Evolutionary conservation across 2,888 invertebrate genomes (phyloP), one percentile per base, ranked within the genome.

Genomic region (Nesidiocoris tenuis): DNA sequence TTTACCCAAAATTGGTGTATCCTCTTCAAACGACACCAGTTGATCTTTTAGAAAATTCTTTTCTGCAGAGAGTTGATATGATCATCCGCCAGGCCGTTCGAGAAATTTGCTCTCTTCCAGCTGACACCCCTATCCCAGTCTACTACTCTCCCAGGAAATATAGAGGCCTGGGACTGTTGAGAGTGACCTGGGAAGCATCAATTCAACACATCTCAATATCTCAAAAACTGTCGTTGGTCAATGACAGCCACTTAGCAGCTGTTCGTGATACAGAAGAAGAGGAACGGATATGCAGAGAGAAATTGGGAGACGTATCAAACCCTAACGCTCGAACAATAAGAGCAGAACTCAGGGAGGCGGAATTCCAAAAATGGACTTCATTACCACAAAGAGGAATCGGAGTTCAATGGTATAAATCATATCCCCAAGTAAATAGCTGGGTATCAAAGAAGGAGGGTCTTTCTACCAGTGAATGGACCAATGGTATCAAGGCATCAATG

Each of bases 11-110:
- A 16, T 21, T 61, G 63, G 19, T 61, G 1, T 61, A 61, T 21
- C 63, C 63, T 19, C 18, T 19, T 3, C 63, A 61, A 19, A 61
- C 63, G 19, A 61, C 63, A 7, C 7, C 63, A 2, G 63, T 61
- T 5, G 19, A 61, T 61, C 63, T 61, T 61, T 23, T 61, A 16
- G 63, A 61, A 2, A 21, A 19, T 21, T 16, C 16, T 18, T 61
- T 61, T 19, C 19, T 61, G 22, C 12, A 19, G 12, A 5, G 21
- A 3, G 63, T 61, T 16, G 63, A 61, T 16, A 21, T 23, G 16
- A 19, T 19, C 7, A 61, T 61, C 3, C 63, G 57, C 18, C 57
- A 57, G 57, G n/a, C n/a, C n/a, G n/a, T n/a, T n/a, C n/a, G n/a
- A n/a, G n/a, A n/a, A n/a, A n/a, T n/a, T 54, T 54, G 55, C 55